phyloP scores from a whole-genome alignment of 2,113 vertebrate species.

The Prionailurus bengalensis region DNA sequence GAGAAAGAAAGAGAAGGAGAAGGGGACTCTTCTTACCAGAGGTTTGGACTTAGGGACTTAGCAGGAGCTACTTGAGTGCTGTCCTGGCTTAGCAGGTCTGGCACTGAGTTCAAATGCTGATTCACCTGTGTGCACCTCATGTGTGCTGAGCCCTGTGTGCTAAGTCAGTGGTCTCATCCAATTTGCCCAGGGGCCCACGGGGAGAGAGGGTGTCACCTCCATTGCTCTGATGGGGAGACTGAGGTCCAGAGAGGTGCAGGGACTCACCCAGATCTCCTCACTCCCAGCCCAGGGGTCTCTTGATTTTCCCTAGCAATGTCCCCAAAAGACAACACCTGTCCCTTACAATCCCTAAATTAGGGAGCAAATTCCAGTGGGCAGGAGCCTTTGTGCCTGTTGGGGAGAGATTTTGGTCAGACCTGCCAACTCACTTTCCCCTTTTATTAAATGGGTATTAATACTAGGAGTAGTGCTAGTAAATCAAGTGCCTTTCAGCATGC shows the following conservation, averaged over 20 bases:
- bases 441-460: background rate
- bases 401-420: background rate
- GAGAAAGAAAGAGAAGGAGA: no score
- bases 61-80: background rate
- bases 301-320: background rate
- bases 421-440: background rate
- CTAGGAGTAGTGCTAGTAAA: background rate
- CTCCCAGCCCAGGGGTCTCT: background rate
- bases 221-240: background rate
- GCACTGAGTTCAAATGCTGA: background rate
- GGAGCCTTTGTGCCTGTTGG: background rate
- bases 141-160: fast-evolving
- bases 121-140: background rate
- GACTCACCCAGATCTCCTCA: background rate
- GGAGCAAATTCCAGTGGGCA: background rate
- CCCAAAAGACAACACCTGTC: background rate
- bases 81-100: background rate
- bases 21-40: background rate
- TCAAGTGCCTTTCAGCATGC: background rate
- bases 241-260: background rate
- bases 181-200: background rate
- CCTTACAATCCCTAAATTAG: background rate
- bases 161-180: background rate
- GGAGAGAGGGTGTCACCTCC: background rate
- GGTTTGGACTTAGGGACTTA: background rate